Evolutionary conservation across 2,113 vertebrate species (phyloP).

Genomic region (Oceanodroma tethys): DNA sequence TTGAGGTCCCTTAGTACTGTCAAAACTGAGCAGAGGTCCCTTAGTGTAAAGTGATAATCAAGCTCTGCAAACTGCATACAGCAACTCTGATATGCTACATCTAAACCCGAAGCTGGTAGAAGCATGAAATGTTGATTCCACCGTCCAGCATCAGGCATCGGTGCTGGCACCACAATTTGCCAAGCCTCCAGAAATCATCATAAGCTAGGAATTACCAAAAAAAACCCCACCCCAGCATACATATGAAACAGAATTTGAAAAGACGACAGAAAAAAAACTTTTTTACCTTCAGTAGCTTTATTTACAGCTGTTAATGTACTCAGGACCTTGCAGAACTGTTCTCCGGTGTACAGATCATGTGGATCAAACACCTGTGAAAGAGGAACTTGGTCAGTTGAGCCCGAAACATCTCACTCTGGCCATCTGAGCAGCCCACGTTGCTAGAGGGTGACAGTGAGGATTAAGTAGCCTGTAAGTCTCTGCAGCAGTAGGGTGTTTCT

Average conservation of each 20-base stretch:
- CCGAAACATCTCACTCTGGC: not conserved
- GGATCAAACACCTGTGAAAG: constrained; percentile 88
- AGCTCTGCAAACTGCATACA: not conserved
- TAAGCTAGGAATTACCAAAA: not conserved
- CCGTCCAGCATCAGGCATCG: not conserved
- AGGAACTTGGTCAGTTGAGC: not conserved
- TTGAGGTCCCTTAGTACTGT: not conserved
- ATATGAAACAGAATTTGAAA: not conserved
- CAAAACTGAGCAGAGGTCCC: not conserved
- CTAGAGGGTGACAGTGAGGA: not conserved
- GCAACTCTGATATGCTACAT: not conserved
- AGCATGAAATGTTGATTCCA: not conserved
- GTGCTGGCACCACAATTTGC: not conserved
- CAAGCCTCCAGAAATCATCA: not conserved
- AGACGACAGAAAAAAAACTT: not conserved
- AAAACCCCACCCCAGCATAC: not conserved
- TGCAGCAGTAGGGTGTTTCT: not conserved
- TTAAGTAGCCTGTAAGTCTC: not conserved
- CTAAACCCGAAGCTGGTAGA: not conserved
- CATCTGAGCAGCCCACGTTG: not conserved
- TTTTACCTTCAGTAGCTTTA: constrained; percentile 91
- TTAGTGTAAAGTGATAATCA: not conserved
- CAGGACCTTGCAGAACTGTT: constrained; percentile 88
- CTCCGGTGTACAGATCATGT: constrained; percentile 86
- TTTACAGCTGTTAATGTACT: constrained; percentile 86